Evolutionary conservation across 2,888 invertebrate species (phyloP).

Genomic region (Colletes collaris): DNA sequence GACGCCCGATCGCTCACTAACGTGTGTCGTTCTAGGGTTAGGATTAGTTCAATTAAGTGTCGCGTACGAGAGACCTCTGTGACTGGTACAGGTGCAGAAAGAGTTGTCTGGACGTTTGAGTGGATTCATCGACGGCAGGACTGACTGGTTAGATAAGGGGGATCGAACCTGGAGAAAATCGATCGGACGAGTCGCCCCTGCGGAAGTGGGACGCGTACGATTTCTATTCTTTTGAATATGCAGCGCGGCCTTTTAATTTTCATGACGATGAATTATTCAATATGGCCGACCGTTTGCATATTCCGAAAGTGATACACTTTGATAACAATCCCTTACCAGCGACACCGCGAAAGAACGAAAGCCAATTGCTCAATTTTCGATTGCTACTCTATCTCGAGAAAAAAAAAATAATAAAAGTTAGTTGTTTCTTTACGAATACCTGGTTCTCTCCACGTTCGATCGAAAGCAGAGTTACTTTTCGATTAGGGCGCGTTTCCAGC

Average conservation of each 20-base stretch:
- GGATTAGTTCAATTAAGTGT: conserved; percentile 48
- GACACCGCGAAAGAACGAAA: neutral
- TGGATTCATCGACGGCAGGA: neutral
- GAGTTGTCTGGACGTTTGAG: conserved; percentile 11
- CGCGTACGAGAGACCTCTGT: conserved; percentile 38
- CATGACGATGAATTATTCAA: conserved; percentile 45
- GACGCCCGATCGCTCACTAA: neutral
- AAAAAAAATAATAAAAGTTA: neutral
- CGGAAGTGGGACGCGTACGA: neutral
- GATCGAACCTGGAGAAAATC: conserved; percentile 25
- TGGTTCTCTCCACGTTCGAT: conserved; percentile 15
- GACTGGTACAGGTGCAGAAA: conserved; percentile 29
- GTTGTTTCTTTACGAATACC: too few relatives aligned
- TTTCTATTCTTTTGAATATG: conserved; percentile 25
- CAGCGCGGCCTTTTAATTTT: conserved; percentile 4
- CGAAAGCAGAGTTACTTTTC: conserved; percentile 1
- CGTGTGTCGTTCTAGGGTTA: conserved; percentile 43
- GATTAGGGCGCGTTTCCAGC: conserved; percentile 21
- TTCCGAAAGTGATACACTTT: conserved; percentile 5
- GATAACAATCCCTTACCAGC: neutral
- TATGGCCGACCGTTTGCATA: neutral
- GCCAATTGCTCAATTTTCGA: conserved; percentile 8
- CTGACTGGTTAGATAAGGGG: neutral
- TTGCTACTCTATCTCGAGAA: neutral
- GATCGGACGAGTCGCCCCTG: neutral